These are phyloP conservation scores for Monodelphis domestica DNA, from an alignment of 2,797 vertebrate species.

Conservation along the genomic window DNA sequence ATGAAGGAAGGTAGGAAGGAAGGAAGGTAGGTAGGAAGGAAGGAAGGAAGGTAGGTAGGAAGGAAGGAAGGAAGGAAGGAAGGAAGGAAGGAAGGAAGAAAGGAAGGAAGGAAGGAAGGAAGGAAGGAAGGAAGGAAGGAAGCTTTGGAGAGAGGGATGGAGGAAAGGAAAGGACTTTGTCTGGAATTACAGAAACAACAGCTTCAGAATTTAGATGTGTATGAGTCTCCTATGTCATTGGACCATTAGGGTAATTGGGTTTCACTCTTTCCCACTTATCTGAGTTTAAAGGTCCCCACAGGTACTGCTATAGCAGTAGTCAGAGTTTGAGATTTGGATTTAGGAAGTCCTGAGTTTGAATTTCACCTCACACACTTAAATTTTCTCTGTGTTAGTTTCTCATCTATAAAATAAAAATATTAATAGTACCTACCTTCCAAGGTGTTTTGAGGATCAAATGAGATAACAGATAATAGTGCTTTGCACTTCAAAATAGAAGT, in stretches of 20 bases:
- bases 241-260: not conserved
- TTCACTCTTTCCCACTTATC: not conserved
- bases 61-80: too few relatives aligned
- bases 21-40: too few relatives aligned
- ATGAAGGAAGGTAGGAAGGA: too few relatives aligned
- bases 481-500: not conserved
- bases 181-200: not conserved
- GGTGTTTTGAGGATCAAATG: not conserved
- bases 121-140: too few relatives aligned
- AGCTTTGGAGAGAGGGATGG: too few relatives aligned
- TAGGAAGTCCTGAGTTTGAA: not conserved
- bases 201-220: not conserved
- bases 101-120: too few relatives aligned
- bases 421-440: not conserved
- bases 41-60: too few relatives aligned
- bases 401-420: not conserved
- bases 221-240: not conserved
- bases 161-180: not conserved
- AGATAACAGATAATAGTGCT: not conserved
- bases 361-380: not conserved
- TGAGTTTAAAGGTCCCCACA: not conserved
- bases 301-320: not conserved
- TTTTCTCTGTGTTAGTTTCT: not conserved
- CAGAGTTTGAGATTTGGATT: not conserved
- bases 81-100: too few relatives aligned